Evolutionary conservation across 1,140 invertebrate genomes (phyloP).

Genomic region (Zaprionus capensis): DNA sequence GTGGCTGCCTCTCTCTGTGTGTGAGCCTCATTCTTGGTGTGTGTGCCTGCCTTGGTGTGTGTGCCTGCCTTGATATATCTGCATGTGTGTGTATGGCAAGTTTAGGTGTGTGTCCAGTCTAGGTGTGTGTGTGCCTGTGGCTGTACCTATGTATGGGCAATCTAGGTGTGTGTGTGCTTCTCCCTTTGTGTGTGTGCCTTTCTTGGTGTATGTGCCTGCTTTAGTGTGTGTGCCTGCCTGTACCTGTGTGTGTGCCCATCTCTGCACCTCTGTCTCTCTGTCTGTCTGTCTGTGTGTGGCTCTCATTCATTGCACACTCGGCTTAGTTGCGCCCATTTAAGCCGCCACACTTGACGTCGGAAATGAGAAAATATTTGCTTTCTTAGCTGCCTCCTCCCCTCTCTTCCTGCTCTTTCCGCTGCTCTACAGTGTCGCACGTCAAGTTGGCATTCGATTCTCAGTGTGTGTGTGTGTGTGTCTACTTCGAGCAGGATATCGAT

Average conservation of each 20-base stretch:
- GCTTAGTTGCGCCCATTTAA: conserved; percentile 54
- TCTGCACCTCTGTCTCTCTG: not conserved
- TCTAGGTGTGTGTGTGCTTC: not conserved
- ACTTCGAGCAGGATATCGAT: conserved; percentile 73
- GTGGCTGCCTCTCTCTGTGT: conserved; percentile 7
- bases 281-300: not conserved
- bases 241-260: not conserved
- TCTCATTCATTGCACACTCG: conserved; percentile 43
- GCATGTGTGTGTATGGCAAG: not conserved
- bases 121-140: not conserved
- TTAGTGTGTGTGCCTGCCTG: too few species aligned
- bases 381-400: not conserved
- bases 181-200: not conserved
- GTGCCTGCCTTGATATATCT: too few species aligned
- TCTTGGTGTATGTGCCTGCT: too few species aligned
- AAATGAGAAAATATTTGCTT: conserved; percentile 71
- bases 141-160: too few species aligned
- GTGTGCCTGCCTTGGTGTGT: too few species aligned
- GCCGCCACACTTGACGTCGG: conserved; percentile 59
- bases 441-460: conserved; percentile 40
- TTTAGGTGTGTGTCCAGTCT: not conserved
- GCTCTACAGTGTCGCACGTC: conserved; percentile 24
- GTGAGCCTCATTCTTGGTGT: too few species aligned
- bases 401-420: too few species aligned
- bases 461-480: conserved; percentile 26